These are phyloP conservation scores for Podilymbus podiceps DNA, from an alignment of 2,113 vertebrate genomes.

Conservation along the genomic window DNA sequence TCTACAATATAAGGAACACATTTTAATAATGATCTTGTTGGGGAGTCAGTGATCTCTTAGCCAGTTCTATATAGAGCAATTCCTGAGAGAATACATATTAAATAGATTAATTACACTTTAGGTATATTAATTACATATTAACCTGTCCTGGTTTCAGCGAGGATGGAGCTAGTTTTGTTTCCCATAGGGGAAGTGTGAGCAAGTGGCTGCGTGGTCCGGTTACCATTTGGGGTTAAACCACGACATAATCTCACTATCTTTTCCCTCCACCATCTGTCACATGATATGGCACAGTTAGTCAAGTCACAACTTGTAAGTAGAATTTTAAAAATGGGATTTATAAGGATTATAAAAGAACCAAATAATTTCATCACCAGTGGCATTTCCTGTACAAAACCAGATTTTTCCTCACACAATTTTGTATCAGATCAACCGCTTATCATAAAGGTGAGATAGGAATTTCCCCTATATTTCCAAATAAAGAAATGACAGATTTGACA, in stretches of 20 bases:
- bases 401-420: background rate
- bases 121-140: background rate
- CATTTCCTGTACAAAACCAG: rapidly evolving
- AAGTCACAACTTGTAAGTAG: background rate
- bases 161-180: too few relatives aligned
- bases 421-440: background rate
- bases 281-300: background rate
- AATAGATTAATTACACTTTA: background rate
- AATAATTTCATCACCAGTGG: background rate
- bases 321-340: background rate
- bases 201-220: too few relatives aligned
- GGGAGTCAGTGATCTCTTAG: background rate
- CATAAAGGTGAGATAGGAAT: background rate
- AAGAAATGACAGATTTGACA: background rate
- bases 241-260: background rate
- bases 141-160: background rate
- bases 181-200: too few relatives aligned
- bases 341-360: background rate
- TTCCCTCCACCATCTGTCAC: background rate
- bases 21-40: background rate
- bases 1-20: background rate
- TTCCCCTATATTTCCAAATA: background rate
- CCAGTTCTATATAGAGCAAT: background rate
- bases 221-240: too few relatives aligned
- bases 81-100: background rate